Conservation (phyloP, 2,797 vertebrate species). For the Acanthopagrus latus region DNA sequence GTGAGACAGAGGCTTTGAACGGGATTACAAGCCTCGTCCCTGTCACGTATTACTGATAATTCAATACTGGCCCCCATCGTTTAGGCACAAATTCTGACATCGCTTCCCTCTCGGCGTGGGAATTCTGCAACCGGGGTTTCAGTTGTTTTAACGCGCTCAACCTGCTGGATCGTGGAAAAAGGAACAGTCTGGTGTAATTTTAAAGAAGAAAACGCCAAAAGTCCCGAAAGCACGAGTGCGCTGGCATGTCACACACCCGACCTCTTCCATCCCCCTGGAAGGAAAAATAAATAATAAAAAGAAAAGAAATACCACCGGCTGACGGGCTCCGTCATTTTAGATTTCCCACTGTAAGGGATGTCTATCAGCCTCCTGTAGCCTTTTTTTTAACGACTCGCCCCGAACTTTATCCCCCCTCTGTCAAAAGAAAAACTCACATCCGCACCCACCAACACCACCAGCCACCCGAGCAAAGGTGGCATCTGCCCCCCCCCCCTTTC, state of each 20-base stretch:
- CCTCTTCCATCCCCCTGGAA: slow-evolving; percentile 25
- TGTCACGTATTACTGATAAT: slow-evolving; percentile 58
- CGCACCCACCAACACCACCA: too few species aligned
- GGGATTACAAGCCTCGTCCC: slow-evolving; percentile 67
- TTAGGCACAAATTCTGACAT: slow-evolving; percentile 29
- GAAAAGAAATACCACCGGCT: slow-evolving; percentile 29
- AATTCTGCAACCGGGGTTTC: slow-evolving; percentile 10
- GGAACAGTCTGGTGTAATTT: neutral
- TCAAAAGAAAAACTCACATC: slow-evolving; percentile 2
- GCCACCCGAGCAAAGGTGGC: slow-evolving; percentile 5
- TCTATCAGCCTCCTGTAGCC: slow-evolving; percentile 31
- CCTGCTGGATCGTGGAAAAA: slow-evolving; percentile 27
- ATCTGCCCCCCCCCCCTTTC: neutral
- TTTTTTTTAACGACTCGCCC: slow-evolving; percentile 54
- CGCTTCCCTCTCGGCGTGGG: slow-evolving; percentile 6
- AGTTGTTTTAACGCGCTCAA: slow-evolving; percentile 10
- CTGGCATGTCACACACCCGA: slow-evolving; percentile 48
- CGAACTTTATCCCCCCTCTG: slow-evolving; percentile 69
- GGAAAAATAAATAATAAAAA: too few species aligned
- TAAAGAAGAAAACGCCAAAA: slow-evolving; percentile 22
- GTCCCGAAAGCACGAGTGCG: slow-evolving; percentile 20
- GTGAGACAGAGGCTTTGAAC: slow-evolving; percentile 61
- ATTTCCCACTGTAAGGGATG: slow-evolving; percentile 61
- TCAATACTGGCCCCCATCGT: slow-evolving; percentile 41
- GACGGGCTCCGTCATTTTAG: slow-evolving; percentile 67